Conservation (phyloP, 2,113 vertebrate species). For the Atrichornis clamosus region DNA sequence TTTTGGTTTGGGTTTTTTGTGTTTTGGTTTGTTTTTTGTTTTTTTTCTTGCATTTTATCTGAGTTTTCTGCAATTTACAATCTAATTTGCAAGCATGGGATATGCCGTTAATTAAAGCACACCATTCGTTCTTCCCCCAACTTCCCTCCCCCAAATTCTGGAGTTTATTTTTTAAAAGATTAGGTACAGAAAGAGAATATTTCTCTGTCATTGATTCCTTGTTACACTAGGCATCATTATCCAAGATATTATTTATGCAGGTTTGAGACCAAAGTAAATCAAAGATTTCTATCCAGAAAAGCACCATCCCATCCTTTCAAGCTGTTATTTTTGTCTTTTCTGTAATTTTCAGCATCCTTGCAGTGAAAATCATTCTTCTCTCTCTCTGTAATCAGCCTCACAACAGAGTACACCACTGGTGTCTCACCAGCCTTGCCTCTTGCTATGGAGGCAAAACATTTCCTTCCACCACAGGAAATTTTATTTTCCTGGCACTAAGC, state of each 20-base stretch:
- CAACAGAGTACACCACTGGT: background rate
- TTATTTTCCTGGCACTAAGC: background rate
- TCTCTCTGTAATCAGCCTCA: background rate
- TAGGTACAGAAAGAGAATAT: background rate
- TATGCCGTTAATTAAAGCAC: background rate
- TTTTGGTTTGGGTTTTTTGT: background rate
- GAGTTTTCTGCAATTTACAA: background rate
- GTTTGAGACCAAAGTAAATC: background rate
- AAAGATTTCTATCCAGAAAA: background rate
- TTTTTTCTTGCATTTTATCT: background rate
- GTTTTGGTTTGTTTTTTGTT: no score
- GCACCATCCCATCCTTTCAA: background rate
- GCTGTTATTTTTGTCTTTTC: background rate
- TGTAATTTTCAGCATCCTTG: background rate
- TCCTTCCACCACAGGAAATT: background rate
- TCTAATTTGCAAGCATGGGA: background rate
- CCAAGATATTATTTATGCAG: background rate
- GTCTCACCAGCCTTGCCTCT: background rate
- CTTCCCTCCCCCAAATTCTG: background rate
- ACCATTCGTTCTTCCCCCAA: background rate
- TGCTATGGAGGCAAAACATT: background rate
- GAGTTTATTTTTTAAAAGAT: background rate
- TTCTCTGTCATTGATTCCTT: background rate
- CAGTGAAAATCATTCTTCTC: background rate
- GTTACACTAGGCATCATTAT: background rate